Evolutionary conservation across 2,113 vertebrate species (phyloP).

Genomic region (Mormyrus iriodes): DNA sequence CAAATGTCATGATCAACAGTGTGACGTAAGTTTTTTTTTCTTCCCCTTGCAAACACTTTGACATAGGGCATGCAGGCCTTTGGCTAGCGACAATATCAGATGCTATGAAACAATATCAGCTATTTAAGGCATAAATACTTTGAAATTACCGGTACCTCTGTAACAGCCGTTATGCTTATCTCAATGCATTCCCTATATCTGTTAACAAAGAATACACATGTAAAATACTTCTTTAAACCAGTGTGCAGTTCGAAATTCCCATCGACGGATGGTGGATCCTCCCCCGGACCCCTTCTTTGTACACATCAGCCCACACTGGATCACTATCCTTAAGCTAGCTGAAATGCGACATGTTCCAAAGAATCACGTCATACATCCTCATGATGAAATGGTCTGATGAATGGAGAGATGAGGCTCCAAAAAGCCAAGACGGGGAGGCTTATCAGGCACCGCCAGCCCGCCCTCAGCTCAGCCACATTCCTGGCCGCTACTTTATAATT

Average conservation of each 20-base stretch:
- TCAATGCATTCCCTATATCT: neutral
- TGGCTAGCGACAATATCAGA: neutral
- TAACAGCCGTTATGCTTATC: neutral
- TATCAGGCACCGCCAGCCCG: neutral
- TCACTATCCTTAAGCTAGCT: neutral
- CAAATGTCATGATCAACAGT: neutral
- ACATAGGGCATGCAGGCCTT: neutral
- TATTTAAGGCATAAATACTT: slow-evolving; percentile 3
- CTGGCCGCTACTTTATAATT: neutral
- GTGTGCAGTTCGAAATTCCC: neutral
- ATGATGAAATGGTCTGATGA: neutral
- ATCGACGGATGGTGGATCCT: neutral
- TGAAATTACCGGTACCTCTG: slow-evolving; percentile 20
- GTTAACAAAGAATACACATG: neutral
- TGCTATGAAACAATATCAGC: neutral
- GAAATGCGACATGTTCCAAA: neutral
- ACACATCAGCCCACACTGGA: neutral
- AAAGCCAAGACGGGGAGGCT: neutral
- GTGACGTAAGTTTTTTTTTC: neutral
- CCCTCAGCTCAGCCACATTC: neutral
- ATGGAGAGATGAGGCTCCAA: neutral
- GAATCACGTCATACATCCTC: neutral
- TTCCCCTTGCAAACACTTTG: neutral
- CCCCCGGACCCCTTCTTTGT: neutral
- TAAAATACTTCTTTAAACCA: neutral